Percentiles rank a stretch among this genome's conserved stretches.
phyloP scores from a whole-genome alignment of 2,888 invertebrate genomes.

The Drosophila recens region DNA sequence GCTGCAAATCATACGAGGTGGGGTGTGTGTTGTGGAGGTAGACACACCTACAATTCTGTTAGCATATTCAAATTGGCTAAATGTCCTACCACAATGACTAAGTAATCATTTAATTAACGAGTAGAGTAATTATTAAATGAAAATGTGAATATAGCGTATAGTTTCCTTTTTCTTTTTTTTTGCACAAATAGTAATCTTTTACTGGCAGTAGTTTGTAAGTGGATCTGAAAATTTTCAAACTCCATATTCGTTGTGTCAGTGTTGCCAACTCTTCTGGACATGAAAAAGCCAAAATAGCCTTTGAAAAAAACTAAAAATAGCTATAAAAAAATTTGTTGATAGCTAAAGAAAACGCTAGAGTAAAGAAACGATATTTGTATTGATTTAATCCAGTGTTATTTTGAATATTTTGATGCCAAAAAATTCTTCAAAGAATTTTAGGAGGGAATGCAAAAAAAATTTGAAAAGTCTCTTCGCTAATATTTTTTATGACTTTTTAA shows the following conservation, averaged over 20 bases:
- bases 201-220: conserved; percentile 12
- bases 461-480: too few species aligned
- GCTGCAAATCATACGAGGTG: background rate
- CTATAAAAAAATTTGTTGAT: too few species aligned
- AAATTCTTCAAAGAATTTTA: too few species aligned
- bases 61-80: conserved; percentile 5
- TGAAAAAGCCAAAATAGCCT: too few species aligned
- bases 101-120: conserved; percentile 1
- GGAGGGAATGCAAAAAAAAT: too few species aligned
- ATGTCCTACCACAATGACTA: conserved; percentile 4
- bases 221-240: conserved; percentile 29
- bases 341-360: too few species aligned
- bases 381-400: too few species aligned
- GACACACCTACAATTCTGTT: background rate
- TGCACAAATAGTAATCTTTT: background rate
- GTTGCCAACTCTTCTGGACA: too few species aligned
- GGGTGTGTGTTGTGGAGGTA: background rate
- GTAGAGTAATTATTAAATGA: conserved; percentile 1
- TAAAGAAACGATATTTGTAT: too few species aligned
- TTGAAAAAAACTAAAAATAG: too few species aligned
- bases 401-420: too few species aligned
- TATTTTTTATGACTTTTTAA: too few species aligned
- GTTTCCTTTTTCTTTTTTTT: background rate
- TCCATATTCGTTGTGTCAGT: conserved; percentile 11
- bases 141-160: background rate